Evolutionary conservation across 2,797 vertebrate genomes (phyloP).

Genomic region (Malurus splendens): DNA sequence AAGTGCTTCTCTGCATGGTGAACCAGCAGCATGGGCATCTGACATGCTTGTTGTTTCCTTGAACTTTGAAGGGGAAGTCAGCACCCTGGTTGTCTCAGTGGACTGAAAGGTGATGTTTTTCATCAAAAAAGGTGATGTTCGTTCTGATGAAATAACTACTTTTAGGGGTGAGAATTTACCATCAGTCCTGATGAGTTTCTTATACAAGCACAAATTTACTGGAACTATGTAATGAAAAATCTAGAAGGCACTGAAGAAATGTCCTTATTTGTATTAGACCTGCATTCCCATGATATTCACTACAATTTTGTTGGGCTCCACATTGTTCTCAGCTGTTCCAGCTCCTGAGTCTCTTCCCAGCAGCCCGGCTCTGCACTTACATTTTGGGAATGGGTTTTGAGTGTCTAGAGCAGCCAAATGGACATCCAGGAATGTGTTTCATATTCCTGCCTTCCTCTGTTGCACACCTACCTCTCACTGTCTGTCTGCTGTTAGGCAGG

Average conservation of each 20-base stretch:
- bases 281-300: not conserved
- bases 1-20: fast-evolving
- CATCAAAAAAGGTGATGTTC: not conserved
- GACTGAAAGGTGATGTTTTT: not conserved
- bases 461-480: fast-evolving
- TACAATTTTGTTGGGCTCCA: fast-evolving
- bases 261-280: not conserved
- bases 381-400: not conserved
- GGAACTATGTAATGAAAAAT: not conserved
- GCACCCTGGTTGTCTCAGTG: not conserved
- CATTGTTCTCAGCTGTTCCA: not conserved
- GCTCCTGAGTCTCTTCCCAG: not conserved
- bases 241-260: not conserved
- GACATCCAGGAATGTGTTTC: not conserved
- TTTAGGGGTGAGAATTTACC: not conserved
- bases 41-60: not conserved
- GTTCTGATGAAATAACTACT: not conserved
- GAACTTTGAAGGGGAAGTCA: not conserved
- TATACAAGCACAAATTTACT: not conserved
- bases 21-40: not conserved
- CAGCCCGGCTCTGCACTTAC: not conserved
- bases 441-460: not conserved
- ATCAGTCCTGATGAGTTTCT: not conserved
- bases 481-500: not conserved
- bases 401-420: not conserved